Evolutionary conservation across 2,888 invertebrate species (phyloP), one percentile per base, ranked within the genome.

Genomic region (Perithous albicinctus): DNA sequence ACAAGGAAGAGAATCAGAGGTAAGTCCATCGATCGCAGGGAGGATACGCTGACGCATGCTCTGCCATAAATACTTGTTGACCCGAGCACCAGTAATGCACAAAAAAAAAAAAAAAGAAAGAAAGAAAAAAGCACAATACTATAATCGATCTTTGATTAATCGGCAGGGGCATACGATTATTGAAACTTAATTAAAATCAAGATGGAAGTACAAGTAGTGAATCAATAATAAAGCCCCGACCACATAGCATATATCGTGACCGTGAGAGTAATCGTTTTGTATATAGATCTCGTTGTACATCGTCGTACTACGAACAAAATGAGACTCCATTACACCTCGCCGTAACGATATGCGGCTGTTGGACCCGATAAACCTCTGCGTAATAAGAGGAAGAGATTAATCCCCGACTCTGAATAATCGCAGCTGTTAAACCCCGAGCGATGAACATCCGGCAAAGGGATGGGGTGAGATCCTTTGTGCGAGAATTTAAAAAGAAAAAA

Each of bases 1-100:
- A 90, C 82, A 91, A 89, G 84, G 90, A 91, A 74, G 91, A 91
- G 61, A 89, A 90, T 79, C 88, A 87, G 54, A 91, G 87, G 97
- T 97, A 96, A 96, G 97, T 96, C 79, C 72, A 76, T 79, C 79
- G 82, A 76, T 82, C 72, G 78, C 54, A 72, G 78, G 67, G 61
- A 80, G 78, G 69, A 80, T 76, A 78, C 59, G 82, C 82, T 85
- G 64, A 83, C 79, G 83, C 81, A 84, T 84, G 83, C 72, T 83
- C 80, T 84, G 86, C 82, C 85, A 86, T 85, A 85, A 86, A 80
- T 85, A 86, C 85, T 83, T 85, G 81, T 85, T 85, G 51, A 84
- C 83, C 84, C 84, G 84, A 86, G 86, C 88, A 88, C 87, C 85
- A 86, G 85, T 85, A 85, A 86, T 84, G 87, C 88, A 88, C 87